These are phyloP conservation scores for Ophioderma brevispina DNA, from an alignment of 35 echinoderm and acorn worm genomes.

Conservation along the genomic window DNA sequence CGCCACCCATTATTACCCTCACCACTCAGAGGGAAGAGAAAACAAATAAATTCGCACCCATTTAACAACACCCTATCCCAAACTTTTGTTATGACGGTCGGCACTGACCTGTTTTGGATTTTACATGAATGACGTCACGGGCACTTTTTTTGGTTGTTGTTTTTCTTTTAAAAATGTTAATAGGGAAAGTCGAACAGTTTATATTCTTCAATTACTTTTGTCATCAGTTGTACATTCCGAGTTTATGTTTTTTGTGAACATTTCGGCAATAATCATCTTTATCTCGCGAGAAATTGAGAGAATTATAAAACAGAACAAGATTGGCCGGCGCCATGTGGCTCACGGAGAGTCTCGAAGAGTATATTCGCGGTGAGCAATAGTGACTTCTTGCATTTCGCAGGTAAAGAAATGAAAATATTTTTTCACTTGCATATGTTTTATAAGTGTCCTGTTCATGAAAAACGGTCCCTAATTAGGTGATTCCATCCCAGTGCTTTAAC, in stretches of 20 bases:
- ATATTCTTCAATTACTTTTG: no score
- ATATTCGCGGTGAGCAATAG: constrained; percentile 62
- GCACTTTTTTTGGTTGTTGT: not conserved
- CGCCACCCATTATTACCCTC: constrained; percentile 81
- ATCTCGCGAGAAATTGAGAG: not conserved
- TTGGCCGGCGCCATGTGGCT: constrained; percentile 83
- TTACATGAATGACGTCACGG: not conserved
- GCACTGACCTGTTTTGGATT: not conserved
- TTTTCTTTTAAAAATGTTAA: no score
- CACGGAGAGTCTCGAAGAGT: constrained; percentile 58
- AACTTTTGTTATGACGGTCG: not conserved
- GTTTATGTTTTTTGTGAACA: no score
- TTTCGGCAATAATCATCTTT: no score
- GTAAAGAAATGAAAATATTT: no score
- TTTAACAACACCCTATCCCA: not conserved
- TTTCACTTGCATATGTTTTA: no score
- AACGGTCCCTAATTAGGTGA: no score
- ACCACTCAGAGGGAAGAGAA: not conserved
- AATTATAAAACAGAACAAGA: constrained; percentile 11
- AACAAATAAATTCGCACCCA: not conserved
- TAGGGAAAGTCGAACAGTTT: no score
- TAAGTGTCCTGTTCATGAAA: no score
- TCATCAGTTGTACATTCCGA: no score
- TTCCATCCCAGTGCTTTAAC: no score
- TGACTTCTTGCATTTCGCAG: no score